Conservation (phyloP, 2,797 vertebrate genomes). For the Sibirionetta formosa region DNA sequence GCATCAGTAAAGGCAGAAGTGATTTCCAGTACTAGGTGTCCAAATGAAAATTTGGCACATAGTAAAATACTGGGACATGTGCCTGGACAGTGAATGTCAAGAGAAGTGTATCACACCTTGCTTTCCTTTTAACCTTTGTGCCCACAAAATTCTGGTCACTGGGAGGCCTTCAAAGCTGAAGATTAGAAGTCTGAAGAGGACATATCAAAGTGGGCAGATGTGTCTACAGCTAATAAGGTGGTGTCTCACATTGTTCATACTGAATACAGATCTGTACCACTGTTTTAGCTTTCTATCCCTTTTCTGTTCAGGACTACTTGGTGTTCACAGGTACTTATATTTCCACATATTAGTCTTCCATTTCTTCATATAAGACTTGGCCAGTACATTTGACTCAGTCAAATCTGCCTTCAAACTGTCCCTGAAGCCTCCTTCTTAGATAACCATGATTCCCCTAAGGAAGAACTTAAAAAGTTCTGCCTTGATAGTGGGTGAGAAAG, state of each 20-base stretch:
- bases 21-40: not conserved
- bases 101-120: accelerated
- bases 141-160: not conserved
- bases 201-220: not conserved
- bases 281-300: not conserved
- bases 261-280: not conserved
- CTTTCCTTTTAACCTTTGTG: not conserved
- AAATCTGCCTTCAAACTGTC: not conserved
- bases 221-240: not conserved
- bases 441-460: not conserved
- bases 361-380: not conserved
- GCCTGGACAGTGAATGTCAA: not conserved
- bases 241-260: not conserved
- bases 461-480: not conserved
- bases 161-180: not conserved
- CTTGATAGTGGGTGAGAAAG: not conserved
- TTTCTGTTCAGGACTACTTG: not conserved
- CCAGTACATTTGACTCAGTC: not conserved
- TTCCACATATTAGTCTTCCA: not conserved
- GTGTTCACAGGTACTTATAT: not conserved
- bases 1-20: not conserved
- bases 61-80: not conserved
- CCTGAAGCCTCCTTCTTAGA: not conserved
- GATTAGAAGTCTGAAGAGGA: not conserved
- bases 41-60: not conserved